A percentile compares a stretch with the other conserved stretches of the same genome.
Conservation (phyloP, 2,797 vertebrate species). For the Manis javanica region DNA sequence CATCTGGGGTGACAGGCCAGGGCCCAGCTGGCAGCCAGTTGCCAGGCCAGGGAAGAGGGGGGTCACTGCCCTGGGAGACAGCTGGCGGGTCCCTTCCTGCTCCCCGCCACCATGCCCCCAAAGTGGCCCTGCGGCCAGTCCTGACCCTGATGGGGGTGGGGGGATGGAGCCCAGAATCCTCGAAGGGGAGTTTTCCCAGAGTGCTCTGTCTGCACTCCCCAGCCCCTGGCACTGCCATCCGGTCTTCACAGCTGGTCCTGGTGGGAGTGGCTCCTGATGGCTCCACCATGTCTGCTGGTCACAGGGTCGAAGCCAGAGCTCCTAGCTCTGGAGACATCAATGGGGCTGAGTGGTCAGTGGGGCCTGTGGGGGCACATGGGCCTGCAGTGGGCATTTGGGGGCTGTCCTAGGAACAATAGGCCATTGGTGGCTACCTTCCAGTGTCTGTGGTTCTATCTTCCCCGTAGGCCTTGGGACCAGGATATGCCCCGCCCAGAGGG, state of each 20-base stretch:
- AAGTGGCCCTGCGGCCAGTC: neutral
- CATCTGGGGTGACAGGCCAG: neutral
- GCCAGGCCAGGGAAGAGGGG: fast-evolving
- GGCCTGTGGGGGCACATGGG: too few species aligned
- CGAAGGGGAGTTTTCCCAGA: conserved; percentile 61
- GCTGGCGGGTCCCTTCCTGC: fast-evolving
- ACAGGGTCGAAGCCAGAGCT: neutral
- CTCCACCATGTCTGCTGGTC: neutral
- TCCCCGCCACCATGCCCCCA: fast-evolving
- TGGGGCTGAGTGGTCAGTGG: neutral
- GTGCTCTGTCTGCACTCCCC: neutral
- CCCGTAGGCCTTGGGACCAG: neutral
- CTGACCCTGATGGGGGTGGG: neutral
- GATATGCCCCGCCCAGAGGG: neutral
- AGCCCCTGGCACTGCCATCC: too few species aligned
- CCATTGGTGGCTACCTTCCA: neutral
- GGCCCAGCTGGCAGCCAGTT: neutral
- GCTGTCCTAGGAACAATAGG: neutral
- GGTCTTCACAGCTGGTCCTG: neutral
- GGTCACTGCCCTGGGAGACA: neutral
- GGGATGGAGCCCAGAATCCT: neutral
- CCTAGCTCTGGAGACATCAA: neutral
- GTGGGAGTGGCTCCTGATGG: neutral
- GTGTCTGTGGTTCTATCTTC: too few species aligned
- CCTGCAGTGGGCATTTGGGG: neutral